Conservation (phyloP, 1,140 invertebrate genomes). For the Triops longicaudatus region DNA sequence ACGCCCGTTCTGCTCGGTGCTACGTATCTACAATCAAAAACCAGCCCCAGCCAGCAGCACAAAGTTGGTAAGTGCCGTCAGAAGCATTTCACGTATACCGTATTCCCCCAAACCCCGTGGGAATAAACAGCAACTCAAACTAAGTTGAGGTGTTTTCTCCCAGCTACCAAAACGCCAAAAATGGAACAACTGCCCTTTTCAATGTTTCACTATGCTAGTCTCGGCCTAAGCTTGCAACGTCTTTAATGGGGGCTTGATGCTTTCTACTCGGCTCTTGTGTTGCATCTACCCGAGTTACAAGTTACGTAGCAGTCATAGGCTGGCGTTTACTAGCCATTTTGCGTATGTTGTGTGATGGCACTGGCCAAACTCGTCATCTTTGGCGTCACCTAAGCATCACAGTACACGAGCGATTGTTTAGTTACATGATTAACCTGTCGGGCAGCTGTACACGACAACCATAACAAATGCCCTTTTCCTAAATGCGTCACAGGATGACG, state of each 20-base stretch:
- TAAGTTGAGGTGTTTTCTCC: neutral
- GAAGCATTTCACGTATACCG: slow-evolving; percentile 6
- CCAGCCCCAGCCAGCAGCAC: slow-evolving; percentile 12
- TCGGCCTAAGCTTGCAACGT: neutral
- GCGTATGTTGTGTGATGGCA: neutral
- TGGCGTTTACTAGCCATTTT: neutral
- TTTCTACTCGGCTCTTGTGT: neutral
- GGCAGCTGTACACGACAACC: neutral
- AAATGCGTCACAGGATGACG: neutral
- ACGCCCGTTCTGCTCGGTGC: slow-evolving; percentile 13
- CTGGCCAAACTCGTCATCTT: neutral
- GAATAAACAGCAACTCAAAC: slow-evolving; percentile 7
- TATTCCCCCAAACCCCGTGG: neutral
- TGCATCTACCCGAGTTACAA: neutral
- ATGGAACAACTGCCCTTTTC: neutral
- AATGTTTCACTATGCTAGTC: neutral
- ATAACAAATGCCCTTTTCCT: neutral
- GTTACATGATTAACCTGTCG: neutral
- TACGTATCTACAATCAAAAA: slow-evolving; percentile 1
- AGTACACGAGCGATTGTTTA: neutral
- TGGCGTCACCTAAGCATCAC: neutral
- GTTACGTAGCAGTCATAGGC: neutral
- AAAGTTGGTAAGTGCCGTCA: slow-evolving; percentile 11
- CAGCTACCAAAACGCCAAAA: neutral
- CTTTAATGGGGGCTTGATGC: neutral